Conservation (phyloP, 1,140 invertebrate genomes). For the Odontomachus brunneus region DNA sequence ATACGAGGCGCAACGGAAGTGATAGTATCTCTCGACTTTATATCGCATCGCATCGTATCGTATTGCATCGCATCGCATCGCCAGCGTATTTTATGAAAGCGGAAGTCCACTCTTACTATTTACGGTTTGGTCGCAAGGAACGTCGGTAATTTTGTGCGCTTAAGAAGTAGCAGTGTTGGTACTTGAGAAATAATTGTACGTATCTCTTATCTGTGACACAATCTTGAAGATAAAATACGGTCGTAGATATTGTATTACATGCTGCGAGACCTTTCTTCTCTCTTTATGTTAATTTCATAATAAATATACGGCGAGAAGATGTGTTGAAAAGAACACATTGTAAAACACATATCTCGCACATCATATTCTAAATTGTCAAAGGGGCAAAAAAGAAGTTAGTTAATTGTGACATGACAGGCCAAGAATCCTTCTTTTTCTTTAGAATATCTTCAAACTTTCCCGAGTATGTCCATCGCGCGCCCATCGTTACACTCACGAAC, state of each 20-base stretch:
- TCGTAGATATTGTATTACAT: slow-evolving; percentile 28
- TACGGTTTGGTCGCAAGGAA: slow-evolving; percentile 22
- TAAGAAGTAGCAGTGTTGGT: slow-evolving; percentile 30
- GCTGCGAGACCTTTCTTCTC: slow-evolving; percentile 5
- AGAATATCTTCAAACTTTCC: slow-evolving; percentile 48
- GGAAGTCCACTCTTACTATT: background rate
- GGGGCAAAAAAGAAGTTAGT: no score
- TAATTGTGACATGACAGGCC: slow-evolving; percentile 20
- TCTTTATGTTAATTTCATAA: slow-evolving; percentile 9
- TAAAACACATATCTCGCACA: background rate
- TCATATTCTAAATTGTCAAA: background rate
- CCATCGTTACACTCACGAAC: slow-evolving; percentile 4
- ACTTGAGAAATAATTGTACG: slow-evolving; percentile 25
- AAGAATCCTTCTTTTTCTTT: slow-evolving; percentile 30
- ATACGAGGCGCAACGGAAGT: slow-evolving; percentile 61
- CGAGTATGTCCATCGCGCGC: slow-evolving; percentile 18
- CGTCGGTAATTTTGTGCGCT: slow-evolving; percentile 26
- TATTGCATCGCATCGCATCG: no score
- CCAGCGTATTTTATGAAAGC: no score
- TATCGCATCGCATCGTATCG: background rate
- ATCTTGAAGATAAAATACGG: background rate
- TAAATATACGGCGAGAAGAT: background rate
- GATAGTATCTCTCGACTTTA: slow-evolving; percentile 29
- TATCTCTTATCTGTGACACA: background rate
- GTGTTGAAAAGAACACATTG: background rate